Base-by-base conservation (phyloP, 2,797 vertebrate species). In the Lycodopsis pacificus region DNA sequence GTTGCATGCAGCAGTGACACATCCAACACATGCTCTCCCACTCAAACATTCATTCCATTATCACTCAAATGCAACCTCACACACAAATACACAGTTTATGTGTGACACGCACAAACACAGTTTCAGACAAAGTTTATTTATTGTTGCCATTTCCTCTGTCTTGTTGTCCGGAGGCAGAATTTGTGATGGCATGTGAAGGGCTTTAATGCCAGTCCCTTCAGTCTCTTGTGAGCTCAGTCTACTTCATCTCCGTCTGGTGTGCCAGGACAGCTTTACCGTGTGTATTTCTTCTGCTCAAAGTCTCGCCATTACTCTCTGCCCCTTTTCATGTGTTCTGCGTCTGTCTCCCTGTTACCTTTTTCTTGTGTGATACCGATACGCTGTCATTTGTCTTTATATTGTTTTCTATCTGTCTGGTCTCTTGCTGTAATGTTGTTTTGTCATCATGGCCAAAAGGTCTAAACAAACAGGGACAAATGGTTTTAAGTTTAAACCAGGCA, bases 201-300 rank as follows among this genome's bases (percentile, higher is more conserved):
- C 71, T 89, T 88, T 90, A 91, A 90, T 83, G 77, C 73, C 85
- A 71, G 77, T 80, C 81, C 90, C 75, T 86, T 84, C 63, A 19
- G 63, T 79, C 77, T 82, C 84, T 63, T 61, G 85, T 73, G 81
- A 82, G 66, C 38, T 68, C 40, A 72, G 74, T 66, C 44, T 79
- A 65, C 77, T 86, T 84, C 51, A 71, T 91, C 82, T 82, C 84
- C 0, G 20, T 79, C 69, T 79, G 62, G 67, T 62, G 58, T 84
- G 68, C 61, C 69, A 81, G 46, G 57, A 67, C 69, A 79, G 65
- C 53, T 86, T 84, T 56, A 67, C 69, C 80, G 67, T 69, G 62
- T 73, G 51, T 67, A 72, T 76, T 88, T 65, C 51, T 67, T 63
- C 54, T 51, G 48, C 63, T 83, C 65, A 70, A 57, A 74, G 57